Conservation (phyloP, 2,113 vertebrate genomes). For the Periophthalmus modestus region DNA sequence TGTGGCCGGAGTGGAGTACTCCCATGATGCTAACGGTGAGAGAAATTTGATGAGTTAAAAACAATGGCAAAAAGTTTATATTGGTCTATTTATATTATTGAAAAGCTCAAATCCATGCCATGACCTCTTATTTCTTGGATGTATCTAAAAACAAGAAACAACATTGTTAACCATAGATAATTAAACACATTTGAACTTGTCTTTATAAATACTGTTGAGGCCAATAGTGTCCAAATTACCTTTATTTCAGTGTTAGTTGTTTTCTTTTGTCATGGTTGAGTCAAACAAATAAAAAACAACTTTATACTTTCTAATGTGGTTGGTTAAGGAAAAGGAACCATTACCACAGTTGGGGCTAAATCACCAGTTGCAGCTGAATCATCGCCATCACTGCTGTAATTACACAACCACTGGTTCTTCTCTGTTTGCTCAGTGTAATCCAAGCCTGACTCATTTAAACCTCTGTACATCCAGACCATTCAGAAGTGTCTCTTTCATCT, state of each 20-base stretch:
- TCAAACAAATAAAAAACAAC: background rate
- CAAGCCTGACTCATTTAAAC: background rate
- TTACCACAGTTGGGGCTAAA: background rate
- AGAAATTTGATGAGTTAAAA: background rate
- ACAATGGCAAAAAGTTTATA: background rate
- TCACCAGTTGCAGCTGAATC: background rate
- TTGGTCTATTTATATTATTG: no score
- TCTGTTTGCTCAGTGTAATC: slow-evolving; percentile 1
- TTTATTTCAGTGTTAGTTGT: background rate
- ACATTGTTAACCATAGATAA: no score
- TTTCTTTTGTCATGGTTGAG: background rate
- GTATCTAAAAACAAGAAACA: no score
- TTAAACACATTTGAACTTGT: no score
- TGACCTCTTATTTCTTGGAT: no score
- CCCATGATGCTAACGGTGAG: slow-evolving; percentile 96
- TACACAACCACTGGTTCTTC: background rate
- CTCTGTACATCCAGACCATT: background rate
- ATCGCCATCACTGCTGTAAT: background rate
- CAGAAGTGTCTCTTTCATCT: background rate
- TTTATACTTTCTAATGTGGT: background rate
- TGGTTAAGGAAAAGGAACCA: background rate
- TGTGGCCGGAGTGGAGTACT: slow-evolving; percentile 94
- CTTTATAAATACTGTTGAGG: no score
- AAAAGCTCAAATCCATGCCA: no score
- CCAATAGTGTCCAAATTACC: no score